Evolutionary conservation across 2,113 vertebrate genomes (phyloP), one percentile per base, ranked within the genome.

Genomic region (Pica pica): DNA sequence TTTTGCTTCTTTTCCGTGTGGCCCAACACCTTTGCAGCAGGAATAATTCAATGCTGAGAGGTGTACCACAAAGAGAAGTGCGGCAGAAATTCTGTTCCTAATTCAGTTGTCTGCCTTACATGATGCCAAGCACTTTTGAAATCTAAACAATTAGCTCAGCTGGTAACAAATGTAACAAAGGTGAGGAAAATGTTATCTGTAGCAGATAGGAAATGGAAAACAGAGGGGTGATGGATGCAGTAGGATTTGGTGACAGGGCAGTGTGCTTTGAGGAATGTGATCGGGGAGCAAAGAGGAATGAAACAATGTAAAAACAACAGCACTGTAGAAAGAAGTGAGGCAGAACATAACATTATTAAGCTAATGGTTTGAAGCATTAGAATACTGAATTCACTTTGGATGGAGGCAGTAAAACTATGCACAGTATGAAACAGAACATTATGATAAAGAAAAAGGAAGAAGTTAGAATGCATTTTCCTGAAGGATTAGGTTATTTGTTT

Each of bases 331-430:
- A 94, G 27, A 91, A 91, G 77, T 83, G 82, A 94, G 60, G 81
- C 78, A 93, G 87, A 91, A 90, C 83, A 87, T 80, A 70, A 81
- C 35, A 90, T 97, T 96, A 93, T 96, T 88, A 94, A 95, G 80
- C 49, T 78, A 87, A n/a, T 86, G 77, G 52, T 76, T 90, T 73
- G 89, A 95, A 95, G 75, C 63, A 63, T 87, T 78, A 64, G 76
- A 90, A 80, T 70, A 63, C 42, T 46, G 59, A 89, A 87, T 87
- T 95, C 73, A 80, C 39, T 92, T 70, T 95, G 87, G 89, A 94
- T 94, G 82, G 74, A 97, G 79, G 70, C 41, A 95, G 87, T 86
- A 89, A 71, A 80, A 55, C 80, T 70, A 85, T 37, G 31, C 52
- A 77, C 33, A 67, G 26, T 67, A 74, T 76, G 74, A 91, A 97